These are phyloP conservation scores for Bos javanicus DNA, from an alignment of 2,113 vertebrate species.

Conservation along the genomic window DNA sequence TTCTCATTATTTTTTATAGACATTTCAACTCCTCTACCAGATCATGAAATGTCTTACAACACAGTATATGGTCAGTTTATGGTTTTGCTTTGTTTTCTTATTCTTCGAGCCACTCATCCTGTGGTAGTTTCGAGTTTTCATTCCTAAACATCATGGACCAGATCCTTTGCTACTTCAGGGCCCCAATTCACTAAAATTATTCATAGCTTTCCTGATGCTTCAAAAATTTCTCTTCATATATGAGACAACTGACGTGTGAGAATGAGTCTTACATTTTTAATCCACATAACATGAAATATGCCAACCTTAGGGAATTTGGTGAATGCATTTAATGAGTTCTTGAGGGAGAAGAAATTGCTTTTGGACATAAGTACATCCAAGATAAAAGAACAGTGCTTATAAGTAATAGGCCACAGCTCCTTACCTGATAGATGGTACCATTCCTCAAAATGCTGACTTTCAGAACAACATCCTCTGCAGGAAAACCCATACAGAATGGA, in stretches of 20 bases:
- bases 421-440: not conserved
- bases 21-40: conserved; percentile 90
- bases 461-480: not conserved
- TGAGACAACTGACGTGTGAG: not conserved
- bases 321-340: conserved; percentile 46
- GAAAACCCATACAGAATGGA: not conserved
- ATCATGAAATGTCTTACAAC: conserved; percentile 90
- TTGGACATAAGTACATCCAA: not conserved
- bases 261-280: conserved; percentile 56
- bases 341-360: conserved; percentile 43
- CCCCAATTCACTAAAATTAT: conserved; percentile 83
- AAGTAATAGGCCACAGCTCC: not conserved
- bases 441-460: not conserved
- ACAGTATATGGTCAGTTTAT: conserved; percentile 87
- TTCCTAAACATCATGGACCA: conserved; percentile 59
- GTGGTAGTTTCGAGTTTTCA: conserved; percentile 73
- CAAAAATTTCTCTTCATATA: conserved; percentile 26
- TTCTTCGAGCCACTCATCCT: conserved; percentile 39
- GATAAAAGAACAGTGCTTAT: not conserved
- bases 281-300: conserved; percentile 17
- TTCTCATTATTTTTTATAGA: conserved; percentile 89
- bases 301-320: not conserved
- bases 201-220: conserved; percentile 40
- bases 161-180: conserved; percentile 64
- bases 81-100: conserved; percentile 68